Percentiles rank a stretch among this genome's conserved stretches.
Evolutionary conservation across 2,113 vertebrate species (phyloP).

Genomic region (Panthera leo): DNA sequence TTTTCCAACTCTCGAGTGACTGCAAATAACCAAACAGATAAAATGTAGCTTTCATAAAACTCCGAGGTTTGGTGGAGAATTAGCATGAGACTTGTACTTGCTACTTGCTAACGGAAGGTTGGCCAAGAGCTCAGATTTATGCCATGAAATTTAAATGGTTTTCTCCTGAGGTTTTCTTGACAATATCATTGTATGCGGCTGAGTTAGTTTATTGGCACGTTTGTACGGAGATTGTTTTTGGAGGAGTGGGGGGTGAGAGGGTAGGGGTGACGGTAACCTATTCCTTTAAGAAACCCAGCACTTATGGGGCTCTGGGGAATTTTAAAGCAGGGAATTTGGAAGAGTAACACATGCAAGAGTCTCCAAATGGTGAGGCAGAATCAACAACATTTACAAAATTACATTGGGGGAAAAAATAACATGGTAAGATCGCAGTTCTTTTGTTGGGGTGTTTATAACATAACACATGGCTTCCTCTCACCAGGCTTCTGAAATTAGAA

Average conservation of each 20-base stretch:
- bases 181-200: constrained; percentile 82
- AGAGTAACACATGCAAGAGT: constrained; percentile 70
- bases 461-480: constrained; percentile 76
- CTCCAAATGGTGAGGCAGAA: constrained; percentile 75
- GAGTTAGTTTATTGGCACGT: constrained; percentile 82
- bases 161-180: constrained; percentile 85
- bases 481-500: constrained; percentile 70
- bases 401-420: constrained; percentile 55
- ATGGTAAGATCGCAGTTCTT: constrained; percentile 63
- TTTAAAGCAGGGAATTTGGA: constrained; percentile 79
- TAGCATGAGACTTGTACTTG: constrained; percentile 84
- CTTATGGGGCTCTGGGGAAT: constrained; percentile 67
- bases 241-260: constrained; percentile 44
- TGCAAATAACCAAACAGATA: constrained; percentile 86
- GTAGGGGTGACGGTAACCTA: constrained; percentile 39
- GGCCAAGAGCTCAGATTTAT: constrained; percentile 86
- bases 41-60: constrained; percentile 90
- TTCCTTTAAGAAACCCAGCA: constrained; percentile 78
- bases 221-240: constrained; percentile 74
- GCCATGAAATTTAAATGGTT: constrained; percentile 85
- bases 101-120: constrained; percentile 81
- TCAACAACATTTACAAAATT: constrained; percentile 80
- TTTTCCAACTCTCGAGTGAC: constrained; percentile 82
- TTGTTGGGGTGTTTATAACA: constrained; percentile 75
- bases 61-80: constrained; percentile 84